phyloP scores from a whole-genome alignment of 2,113 vertebrate genomes.

The Thunnus thynnus region DNA sequence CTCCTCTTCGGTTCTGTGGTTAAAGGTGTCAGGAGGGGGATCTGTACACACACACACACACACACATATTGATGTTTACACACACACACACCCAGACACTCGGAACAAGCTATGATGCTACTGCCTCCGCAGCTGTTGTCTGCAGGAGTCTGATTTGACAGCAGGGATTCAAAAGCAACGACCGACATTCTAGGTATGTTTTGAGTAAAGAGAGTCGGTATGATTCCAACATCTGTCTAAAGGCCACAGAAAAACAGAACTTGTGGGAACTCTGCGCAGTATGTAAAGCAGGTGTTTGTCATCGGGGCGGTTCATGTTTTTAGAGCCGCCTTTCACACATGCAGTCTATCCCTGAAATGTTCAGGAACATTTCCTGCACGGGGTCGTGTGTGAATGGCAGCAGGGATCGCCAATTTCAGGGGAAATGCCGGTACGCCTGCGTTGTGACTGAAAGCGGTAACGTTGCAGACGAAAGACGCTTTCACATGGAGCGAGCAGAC shows the following conservation, averaged over 20 bases:
- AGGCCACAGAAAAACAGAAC: background rate
- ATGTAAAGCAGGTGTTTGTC: background rate
- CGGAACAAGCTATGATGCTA: background rate
- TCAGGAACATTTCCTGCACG: too few species aligned
- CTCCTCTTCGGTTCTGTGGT: conserved; percentile 1
- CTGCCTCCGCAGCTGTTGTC: conserved; percentile 17
- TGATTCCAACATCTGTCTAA: conserved; percentile 1
- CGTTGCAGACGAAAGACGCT: too few species aligned
- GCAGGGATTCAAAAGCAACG: conserved; percentile 10
- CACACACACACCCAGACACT: conserved; percentile 1
- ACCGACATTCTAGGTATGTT: background rate
- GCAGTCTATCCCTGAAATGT: too few species aligned
- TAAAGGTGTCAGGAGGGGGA: conserved; percentile 8
- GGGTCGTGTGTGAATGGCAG: too few species aligned
- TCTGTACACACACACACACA: background rate
- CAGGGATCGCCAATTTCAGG: too few species aligned
- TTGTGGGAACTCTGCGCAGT: background rate
- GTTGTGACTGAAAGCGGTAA: too few species aligned
- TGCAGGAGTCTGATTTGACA: conserved; percentile 3
- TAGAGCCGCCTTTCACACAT: too few species aligned
- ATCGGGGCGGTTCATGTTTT: background rate
- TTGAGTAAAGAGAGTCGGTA: background rate
- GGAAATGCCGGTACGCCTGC: too few species aligned
- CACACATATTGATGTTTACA: background rate
- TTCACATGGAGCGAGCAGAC: too few species aligned